phyloP scores from a whole-genome alignment of 2,113 vertebrate species.

The Gymnarchus niloticus region DNA sequence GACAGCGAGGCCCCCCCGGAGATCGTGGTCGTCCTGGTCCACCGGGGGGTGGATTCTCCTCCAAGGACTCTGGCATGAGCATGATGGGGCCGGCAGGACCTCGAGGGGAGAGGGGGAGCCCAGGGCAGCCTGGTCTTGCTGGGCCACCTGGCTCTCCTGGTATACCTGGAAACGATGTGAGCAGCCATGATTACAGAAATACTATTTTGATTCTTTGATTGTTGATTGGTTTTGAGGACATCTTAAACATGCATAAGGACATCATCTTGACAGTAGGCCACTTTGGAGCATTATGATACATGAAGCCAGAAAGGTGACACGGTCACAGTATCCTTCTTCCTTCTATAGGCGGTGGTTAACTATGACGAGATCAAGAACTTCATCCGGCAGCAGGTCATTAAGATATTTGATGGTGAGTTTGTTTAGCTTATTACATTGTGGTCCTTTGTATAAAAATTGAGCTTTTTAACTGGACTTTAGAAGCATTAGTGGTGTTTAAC shows the following conservation, averaged over 20 bases:
- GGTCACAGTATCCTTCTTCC: not conserved
- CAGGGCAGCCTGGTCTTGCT: slow-evolving; percentile 62
- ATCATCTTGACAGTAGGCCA: not conserved
- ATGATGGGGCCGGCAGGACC: slow-evolving; percentile 75
- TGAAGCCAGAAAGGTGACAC: not conserved
- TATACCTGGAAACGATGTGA: slow-evolving; percentile 80
- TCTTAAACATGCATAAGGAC: not conserved
- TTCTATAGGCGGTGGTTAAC: slow-evolving; percentile 79
- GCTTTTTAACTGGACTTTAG: not conserved
- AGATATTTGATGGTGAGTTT: slow-evolving; percentile 85
- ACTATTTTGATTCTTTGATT: not conserved
- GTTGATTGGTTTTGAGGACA: not conserved
- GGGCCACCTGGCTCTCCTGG: slow-evolving; percentile 73
- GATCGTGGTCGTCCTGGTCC: slow-evolving; percentile 84
- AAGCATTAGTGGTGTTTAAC: not conserved
- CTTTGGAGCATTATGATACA: not conserved
- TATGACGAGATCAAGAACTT: slow-evolving; percentile 90
- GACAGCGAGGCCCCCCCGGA: slow-evolving; percentile 73
- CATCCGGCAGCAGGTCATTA: slow-evolving; percentile 89
- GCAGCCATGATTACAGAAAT: slow-evolving; percentile 20
- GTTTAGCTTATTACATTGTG: not conserved
- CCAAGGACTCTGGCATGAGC: slow-evolving; percentile 78
- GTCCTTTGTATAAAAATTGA: no score
- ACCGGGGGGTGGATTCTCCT: slow-evolving; percentile 66
- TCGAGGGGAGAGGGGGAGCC: slow-evolving; percentile 77